Evolutionary conservation across 2,797 vertebrate species (phyloP).

Genomic region (Linurgus olivaceus): DNA sequence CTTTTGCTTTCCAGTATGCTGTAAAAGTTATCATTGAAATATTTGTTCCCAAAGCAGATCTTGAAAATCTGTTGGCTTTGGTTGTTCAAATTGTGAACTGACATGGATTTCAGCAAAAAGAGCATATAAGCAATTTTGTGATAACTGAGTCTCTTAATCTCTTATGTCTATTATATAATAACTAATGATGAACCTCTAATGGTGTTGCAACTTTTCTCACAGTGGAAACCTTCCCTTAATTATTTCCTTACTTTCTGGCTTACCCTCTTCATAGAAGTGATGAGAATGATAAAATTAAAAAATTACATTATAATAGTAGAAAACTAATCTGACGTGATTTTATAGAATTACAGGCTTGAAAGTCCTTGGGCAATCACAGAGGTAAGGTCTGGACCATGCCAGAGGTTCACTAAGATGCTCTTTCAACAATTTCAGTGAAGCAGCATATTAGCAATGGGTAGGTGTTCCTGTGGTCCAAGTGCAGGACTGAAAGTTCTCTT

Average conservation of each 20-base stretch:
- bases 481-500: background rate
- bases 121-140: background rate
- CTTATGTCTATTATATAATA: background rate
- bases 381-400: background rate
- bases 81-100: background rate
- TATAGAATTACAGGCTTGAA: background rate
- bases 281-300: background rate
- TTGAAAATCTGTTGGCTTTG: background rate
- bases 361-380: background rate
- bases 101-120: background rate
- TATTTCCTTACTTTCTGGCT: background rate
- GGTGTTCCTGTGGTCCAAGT: background rate
- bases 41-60: background rate
- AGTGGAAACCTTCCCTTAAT: background rate
- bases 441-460: background rate
- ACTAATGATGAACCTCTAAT: background rate
- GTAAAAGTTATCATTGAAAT: background rate
- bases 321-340: background rate
- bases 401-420: background rate
- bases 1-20: background rate
- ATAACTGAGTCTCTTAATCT: background rate
- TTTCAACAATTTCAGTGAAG: background rate
- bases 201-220: background rate
- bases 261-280: background rate
- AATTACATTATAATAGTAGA: background rate